Evolutionary conservation across 30 jellyfish, hydroid and myxozoan species (phyloP).

Genomic region (Morbakka virulenta): DNA sequence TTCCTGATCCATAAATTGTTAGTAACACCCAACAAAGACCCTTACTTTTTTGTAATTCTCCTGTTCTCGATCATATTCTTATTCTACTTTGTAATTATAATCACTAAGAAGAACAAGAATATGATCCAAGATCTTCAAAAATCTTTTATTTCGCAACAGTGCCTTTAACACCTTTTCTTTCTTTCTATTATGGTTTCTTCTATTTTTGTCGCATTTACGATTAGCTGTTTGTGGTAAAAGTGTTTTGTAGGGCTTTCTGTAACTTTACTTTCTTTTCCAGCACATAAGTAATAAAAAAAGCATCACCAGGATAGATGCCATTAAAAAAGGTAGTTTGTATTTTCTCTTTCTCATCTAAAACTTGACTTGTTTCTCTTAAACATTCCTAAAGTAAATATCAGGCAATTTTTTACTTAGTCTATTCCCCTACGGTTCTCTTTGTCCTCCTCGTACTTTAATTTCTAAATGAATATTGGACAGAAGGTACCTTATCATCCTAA

Average conservation of each 20-base stretch:
- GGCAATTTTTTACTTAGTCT: slow-evolving; percentile 17
- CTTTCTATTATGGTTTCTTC: too few relatives aligned
- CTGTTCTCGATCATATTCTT: too few relatives aligned
- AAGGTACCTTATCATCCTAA: slow-evolving; percentile 15
- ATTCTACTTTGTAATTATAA: too few relatives aligned
- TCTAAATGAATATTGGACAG: slow-evolving; percentile 6
- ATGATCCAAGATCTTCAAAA: too few relatives aligned
- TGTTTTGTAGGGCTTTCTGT: too few relatives aligned
- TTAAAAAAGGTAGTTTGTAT: slow-evolving; percentile 1
- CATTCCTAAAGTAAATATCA: slow-evolving; percentile 11
- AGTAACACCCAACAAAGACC: slow-evolving; percentile 32
- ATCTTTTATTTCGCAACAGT: too few relatives aligned
- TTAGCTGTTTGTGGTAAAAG: too few relatives aligned
- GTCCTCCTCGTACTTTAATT: not conserved
- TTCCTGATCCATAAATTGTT: not conserved
- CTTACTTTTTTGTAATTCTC: too few relatives aligned
- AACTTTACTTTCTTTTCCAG: slow-evolving; percentile 20
- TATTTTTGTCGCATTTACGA: too few relatives aligned
- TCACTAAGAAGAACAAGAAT: too few relatives aligned
- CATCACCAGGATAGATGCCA: slow-evolving; percentile 35
- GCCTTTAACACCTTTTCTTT: too few relatives aligned
- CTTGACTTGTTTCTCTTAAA: not conserved
- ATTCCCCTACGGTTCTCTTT: slow-evolving; percentile 23
- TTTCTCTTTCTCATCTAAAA: not conserved
- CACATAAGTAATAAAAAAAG: slow-evolving; percentile 18